Base-by-base conservation (phyloP, 1,140 invertebrate genomes). In the Neodiprion pinetum region DNA sequence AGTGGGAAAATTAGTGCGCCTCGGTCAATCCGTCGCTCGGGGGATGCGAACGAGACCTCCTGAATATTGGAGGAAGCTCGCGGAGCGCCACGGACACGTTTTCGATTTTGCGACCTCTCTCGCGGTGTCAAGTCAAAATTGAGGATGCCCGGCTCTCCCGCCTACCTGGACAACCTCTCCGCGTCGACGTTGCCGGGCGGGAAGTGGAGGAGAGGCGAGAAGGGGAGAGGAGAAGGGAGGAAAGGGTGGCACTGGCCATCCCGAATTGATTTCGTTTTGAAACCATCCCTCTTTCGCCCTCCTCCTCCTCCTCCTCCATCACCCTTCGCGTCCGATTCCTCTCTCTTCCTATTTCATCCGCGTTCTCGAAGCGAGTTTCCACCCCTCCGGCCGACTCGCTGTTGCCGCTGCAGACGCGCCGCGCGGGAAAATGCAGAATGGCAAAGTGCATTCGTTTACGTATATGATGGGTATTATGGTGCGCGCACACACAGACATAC, bases 181-280 rank as follows among this genome's bases (percentile, higher is more conserved):
- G 28, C 28, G 28, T 40, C 28, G 28, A 40, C 28, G 28, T 76
- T 78, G 77, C 74, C 78, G 50, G 48, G 49, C 14, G n/a, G 71
- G 3, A 53, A 21, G 14, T 7, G 80, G 80, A 81, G 79, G 82
- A 84, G 87, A 87, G 84, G 81, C 84, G 86, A 80, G 84, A 82
- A 84, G 28, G 82, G 83, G 85, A 86, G 86, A 84, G 78, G 79
- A 82, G 71, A 11, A 49, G 21, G 3, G 14, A 79, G 80, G 82
- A 80, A 84, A 86, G 80, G 84, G 81, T 83, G 28, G 83, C 83
- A 84, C 85, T 86, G 83, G 78, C 80, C 81, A 81, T 81, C 85
- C 84, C 81, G 84, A 88, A 88, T 88, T 88, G 87, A 88, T 88
- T 87, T 87, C 85, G 82, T 88, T 88, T 87, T 81, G 87, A 88